These are phyloP conservation scores for Glossophaga mutica DNA, from an alignment of 2,797 vertebrate species.

Conservation along the genomic window DNA sequence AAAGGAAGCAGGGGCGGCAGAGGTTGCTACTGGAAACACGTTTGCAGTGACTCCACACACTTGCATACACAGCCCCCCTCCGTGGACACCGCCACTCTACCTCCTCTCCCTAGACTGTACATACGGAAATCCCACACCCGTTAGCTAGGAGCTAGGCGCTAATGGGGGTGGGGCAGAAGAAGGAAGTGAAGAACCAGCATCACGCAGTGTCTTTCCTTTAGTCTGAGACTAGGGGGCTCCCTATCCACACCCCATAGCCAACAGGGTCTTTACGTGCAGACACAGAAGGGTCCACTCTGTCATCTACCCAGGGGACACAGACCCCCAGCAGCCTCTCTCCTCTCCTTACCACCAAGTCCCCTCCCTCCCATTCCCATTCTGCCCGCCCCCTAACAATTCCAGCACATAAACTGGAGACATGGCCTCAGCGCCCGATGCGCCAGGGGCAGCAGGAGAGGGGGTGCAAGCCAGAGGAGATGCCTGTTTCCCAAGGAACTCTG, in stretches of 20 bases:
- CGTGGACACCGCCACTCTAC: background rate
- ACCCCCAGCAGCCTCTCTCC: background rate
- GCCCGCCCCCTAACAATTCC: background rate
- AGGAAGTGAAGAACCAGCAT: background rate
- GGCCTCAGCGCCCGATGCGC: background rate
- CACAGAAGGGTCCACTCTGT: background rate
- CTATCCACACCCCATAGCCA: background rate
- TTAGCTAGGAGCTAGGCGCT: background rate
- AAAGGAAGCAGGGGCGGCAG: background rate
- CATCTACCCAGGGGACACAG: background rate
- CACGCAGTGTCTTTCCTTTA: background rate
- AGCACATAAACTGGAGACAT: background rate
- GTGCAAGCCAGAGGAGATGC: background rate
- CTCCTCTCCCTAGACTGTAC: background rate
- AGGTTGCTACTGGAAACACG: conserved; percentile 13
- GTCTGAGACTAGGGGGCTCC: background rate
- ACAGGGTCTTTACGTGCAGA: background rate
- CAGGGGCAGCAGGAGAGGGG: background rate
- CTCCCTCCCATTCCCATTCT: background rate
- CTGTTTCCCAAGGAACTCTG: background rate
- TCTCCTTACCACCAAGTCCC: background rate
- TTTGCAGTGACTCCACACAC: conserved; percentile 25
- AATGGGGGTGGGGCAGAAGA: background rate
- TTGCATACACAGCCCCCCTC: background rate
- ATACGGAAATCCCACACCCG: background rate